Percentiles rank a stretch among this genome's conserved stretches.
Conservation (phyloP, 1,140 invertebrate species). For the Helicoverpa armigera region DNA sequence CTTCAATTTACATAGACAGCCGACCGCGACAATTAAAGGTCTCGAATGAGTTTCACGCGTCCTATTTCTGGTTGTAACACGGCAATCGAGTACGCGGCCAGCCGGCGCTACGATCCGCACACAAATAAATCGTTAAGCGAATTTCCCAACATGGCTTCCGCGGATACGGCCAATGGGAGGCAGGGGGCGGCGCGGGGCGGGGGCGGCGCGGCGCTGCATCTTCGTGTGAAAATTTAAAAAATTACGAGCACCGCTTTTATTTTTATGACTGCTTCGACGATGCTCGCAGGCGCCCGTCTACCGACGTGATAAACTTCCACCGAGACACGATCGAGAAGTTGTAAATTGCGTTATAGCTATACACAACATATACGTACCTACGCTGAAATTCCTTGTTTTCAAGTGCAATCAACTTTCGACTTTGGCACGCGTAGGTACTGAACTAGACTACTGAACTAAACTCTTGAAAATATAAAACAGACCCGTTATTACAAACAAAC, state of each 20-base stretch:
- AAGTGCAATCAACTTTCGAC: not conserved
- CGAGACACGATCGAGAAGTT: constrained; percentile 47
- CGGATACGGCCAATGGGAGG: constrained; percentile 59
- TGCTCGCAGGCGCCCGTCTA: constrained; percentile 45
- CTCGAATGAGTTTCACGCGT: constrained; percentile 55
- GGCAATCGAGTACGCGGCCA: constrained; percentile 56
- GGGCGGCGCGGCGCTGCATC: constrained; percentile 58
- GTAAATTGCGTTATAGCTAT: constrained; percentile 44
- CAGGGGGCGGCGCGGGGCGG: constrained; percentile 56
- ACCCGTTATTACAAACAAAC: not conserved
- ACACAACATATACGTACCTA: constrained; percentile 14
- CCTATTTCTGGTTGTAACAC: constrained; percentile 50
- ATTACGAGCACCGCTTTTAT: constrained; percentile 60
- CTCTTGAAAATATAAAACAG: not conserved
- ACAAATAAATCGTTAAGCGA: constrained; percentile 75
- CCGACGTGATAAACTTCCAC: constrained; percentile 54
- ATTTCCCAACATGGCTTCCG: constrained; percentile 77
- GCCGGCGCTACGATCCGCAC: constrained; percentile 59
- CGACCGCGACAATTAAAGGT: constrained; percentile 52
- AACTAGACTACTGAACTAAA: not conserved
- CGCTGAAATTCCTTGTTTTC: constrained; percentile 20
- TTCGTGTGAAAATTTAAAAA: constrained; percentile 72
- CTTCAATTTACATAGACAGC: constrained; percentile 53
- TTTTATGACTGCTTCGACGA: constrained; percentile 62
- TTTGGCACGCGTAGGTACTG: not conserved